Conservation (phyloP, 2,113 vertebrate species). For the Nyctibius bracteatus region DNA sequence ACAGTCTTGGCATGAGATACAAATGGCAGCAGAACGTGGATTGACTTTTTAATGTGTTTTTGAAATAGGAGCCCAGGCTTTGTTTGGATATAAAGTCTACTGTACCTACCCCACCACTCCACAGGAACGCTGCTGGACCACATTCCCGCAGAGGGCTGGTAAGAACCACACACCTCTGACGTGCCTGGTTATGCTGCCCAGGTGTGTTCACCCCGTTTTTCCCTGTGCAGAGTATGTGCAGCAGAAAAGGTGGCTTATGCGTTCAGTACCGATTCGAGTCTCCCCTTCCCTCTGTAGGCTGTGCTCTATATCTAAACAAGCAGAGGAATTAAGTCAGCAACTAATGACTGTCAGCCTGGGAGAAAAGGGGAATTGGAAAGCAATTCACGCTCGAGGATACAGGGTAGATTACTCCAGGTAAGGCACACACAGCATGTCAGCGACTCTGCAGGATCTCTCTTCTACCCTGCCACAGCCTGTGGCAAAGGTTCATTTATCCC, state of each 20-base stretch:
- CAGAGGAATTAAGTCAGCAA: not conserved
- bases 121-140: not conserved
- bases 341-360: slow-evolving; percentile 20
- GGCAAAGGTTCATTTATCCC: slow-evolving; percentile 14
- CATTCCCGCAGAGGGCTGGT: not conserved
- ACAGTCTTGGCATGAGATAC: not conserved
- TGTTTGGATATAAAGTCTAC: not conserved
- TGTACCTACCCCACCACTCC: fast-evolving
- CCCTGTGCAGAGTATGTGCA: not conserved
- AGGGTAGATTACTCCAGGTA: slow-evolving; percentile 37
- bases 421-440: not conserved
- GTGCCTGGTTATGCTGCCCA: not conserved
- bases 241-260: not conserved
- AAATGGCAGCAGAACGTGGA: not conserved
- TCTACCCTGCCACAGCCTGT: not conserved
- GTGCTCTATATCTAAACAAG: not conserved
- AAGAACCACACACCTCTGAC: not conserved
- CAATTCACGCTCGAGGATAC: not conserved
- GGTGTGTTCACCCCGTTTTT: not conserved
- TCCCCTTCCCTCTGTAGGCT: not conserved
- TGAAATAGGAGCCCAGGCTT: not conserved
- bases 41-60: not conserved
- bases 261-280: not conserved
- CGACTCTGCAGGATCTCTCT: not conserved
- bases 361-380: slow-evolving; percentile 3